Percentiles rank a stretch among this genome's conserved stretches.
Evolutionary conservation across 1,140 invertebrate species (phyloP).

Genomic region (Neuroterus valhalla): DNA sequence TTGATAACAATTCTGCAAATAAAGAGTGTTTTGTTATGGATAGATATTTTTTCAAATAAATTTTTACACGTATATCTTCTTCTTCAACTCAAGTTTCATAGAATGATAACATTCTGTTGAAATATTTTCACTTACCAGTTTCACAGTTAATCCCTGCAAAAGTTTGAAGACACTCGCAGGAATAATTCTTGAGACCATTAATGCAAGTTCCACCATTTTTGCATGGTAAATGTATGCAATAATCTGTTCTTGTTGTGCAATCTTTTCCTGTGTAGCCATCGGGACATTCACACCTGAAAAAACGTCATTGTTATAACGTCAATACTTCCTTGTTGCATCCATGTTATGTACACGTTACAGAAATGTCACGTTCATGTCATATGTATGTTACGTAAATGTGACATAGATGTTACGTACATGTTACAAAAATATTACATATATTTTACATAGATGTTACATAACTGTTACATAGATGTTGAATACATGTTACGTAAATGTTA

Average conservation of each 20-base stretch:
- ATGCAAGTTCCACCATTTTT: constrained; percentile 76
- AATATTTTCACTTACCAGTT: constrained; percentile 54
- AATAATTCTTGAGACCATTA: constrained; percentile 62
- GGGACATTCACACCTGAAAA: constrained; percentile 74
- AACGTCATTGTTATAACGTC: neutral
- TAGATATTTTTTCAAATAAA: neutral
- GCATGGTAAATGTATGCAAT: constrained; percentile 76
- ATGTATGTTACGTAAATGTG: too few species aligned
- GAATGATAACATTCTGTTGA: neutral
- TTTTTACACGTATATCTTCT: too few species aligned
- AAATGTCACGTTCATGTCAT: too few species aligned
- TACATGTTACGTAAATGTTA: too few species aligned
- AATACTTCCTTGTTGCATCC: too few species aligned
- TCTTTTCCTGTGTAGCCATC: constrained; percentile 73
- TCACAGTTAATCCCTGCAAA: constrained; percentile 71
- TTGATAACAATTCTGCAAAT: constrained; percentile 68
- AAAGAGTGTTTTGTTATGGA: neutral
- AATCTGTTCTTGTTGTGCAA: constrained; percentile 73
- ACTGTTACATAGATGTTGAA: too few species aligned
- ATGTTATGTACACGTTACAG: too few species aligned
- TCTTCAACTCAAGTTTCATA: too few species aligned
- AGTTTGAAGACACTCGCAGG: constrained; percentile 66
- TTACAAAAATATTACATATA: too few species aligned
- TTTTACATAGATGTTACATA: too few species aligned
- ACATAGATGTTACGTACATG: too few species aligned